Evolutionary conservation across 2,113 vertebrate species (phyloP), one percentile per base, ranked within the genome.

Genomic region (Lycaon pictus): DNA sequence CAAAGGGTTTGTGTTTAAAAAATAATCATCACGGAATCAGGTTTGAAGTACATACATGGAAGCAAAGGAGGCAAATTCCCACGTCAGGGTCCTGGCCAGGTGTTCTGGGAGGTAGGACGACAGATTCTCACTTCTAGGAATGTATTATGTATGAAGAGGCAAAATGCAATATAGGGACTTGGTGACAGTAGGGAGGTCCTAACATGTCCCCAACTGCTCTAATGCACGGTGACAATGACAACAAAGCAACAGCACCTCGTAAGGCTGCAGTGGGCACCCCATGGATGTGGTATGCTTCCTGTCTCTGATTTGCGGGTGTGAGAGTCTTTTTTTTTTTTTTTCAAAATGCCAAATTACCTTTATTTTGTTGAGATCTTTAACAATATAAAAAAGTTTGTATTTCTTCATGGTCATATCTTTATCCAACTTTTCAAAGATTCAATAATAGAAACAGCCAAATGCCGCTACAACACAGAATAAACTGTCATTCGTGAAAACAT

Each of bases 381-480:
- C 62, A 84, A 67, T 92, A 92, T 96, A 74, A 88, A 97, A 96
- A 87, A 88, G 60, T 91, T 83, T 51, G 27, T 23, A 90, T 92
- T 89, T 97, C 97, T 98, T 98, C 96, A 53, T 56, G 22, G 80
- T 87, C 69, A 27, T 63, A 69, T 83, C 79, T 91, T 89, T 95
- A 88, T 55, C 81, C 93, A 95, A 71, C 20, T 10, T 15, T 90
- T 96, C 93, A 90, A 97, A 55, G 67, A 80, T 95, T 99, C 98
- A 99, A 53, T 99, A 99, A 98, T 99, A 99, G 99, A 99, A 99
- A 97, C 99, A 99, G 96, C 99, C 99, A 91, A 99, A 99, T 0
- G 99, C 99, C 79, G 99, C 99, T 7, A 98, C 99, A 80, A 99
- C 98, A 98, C 99, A 99, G 97, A 99, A 99, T 96, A 99, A 98